Evolutionary conservation across 2,888 invertebrate species (phyloP), one percentile per base, ranked within the genome.

Genomic region (Stomorhina lunata): DNA sequence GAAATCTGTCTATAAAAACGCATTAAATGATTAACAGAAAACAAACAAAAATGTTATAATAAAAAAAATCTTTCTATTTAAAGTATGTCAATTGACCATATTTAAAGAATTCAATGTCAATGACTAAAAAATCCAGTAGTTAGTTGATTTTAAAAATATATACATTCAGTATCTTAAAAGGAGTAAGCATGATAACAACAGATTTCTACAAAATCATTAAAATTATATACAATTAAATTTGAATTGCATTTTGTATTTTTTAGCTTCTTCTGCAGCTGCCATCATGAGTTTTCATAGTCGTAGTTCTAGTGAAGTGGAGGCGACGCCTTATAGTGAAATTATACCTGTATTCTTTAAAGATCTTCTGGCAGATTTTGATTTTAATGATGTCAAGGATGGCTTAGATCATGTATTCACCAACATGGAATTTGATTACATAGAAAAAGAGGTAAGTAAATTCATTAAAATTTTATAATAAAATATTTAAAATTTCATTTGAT

Each of bases 271-370:
- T 59, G 12, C 32, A 71, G 69, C 37, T 27, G 43, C 3, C 43
- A 84, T 17, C 25, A 87, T 87, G 87, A 87, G 86, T 66, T 72
- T 34, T 5, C 86, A 86, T 29, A 86, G 87, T 76, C 85, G 85
- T 34, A 87, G 85, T 71, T 86, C 86, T 7, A 87, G 87, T 66
- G 87, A 87, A 80, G 76, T 86, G 1, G 87, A 87, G 25, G 77
- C 80, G 15, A 84, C 81, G 34, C 84, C 84, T 40, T 83, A 85
- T 15, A 77, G 84, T 55, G 86, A 87, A 48, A 84, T 88, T 29
- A 72, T 88, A 15, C 85, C 84, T 40, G 83, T 85, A 69, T 86
- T 84, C 69, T 66, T 85, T 50, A 81, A 84, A 29, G 83, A 86
- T 48, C 87, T 88, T 32, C 65, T 72, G 20, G 72, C 79, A 27